Base-by-base conservation (phyloP, 2,113 vertebrate genomes). In the Oryzias woworae region DNA sequence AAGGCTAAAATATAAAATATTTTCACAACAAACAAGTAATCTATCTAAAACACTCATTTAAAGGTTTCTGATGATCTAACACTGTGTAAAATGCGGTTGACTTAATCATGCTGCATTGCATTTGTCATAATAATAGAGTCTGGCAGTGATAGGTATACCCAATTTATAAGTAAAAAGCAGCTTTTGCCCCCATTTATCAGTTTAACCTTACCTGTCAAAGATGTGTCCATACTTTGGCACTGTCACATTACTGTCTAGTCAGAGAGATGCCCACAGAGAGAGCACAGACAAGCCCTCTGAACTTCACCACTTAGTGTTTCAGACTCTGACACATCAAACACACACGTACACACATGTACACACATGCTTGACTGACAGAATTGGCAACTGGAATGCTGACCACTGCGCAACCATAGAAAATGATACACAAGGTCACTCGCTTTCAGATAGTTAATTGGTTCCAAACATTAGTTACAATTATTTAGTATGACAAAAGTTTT, bases 231-330 rank as follows among this genome's bases (percentile, higher is more conserved):
- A 68, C 69, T 73, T 76, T 69, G 72, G 57, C 2, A 47, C 70
- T 83, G 83, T 87, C 82, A 84, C 76, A 81, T 74, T 59, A 60
- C 75, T 78, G 77, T 78, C 80, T 70, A 80, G 77, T 82, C 78
- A 83, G 66, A 66, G 58, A 65, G 68, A 77, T 81, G 59, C 71
- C 82, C 77, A 53, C 72, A 77, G 86, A 87, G 86, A 86, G 71
- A 74, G 76, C 61, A 57, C 62, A 82, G 88, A 91, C 89, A 85
- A 80, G 85, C 81, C 87, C 89, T 90, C 86, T 92, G 91, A 91
- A 92, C 89, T 81, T 79, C 56, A 74, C 66, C 75, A 51, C 77
- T 81, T 70, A 59, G 75, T 80, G 83, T 72, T 77, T 84, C 71
- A 86, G 80, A 86, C 80, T 70, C 67, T 89, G 87, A 89, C 83